Base-by-base conservation (phyloP, 2,888 invertebrate species). In the Ennomos erosarius region DNA sequence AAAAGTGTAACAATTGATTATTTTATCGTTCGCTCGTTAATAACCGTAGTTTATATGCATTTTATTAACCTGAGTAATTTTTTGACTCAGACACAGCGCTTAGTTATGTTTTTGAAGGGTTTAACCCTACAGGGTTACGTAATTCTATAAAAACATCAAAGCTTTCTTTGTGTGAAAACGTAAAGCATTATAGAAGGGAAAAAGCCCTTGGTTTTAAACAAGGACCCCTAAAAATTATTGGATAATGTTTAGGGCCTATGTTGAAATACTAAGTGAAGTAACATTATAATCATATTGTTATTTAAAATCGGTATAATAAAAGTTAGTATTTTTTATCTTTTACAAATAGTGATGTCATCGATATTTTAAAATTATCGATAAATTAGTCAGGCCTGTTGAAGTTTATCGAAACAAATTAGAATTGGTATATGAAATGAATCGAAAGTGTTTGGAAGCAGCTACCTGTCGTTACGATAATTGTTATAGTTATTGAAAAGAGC, bases 341-440 rank as follows among this genome's bases (percentile, higher is more conserved):
- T 51, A 43, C 8, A n/a, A n/a, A 9, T 55, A 55, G 59, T 51
- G 59, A 55, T 55, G 59, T 38, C 37, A 55, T 37, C 10, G 5
- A 35, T 10, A 39, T 34, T 16, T 47, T 16, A 34, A 40, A 37
- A 47, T 39, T 54, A 43, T 52, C 48, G 48, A 49, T 44, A 39
- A 33, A 42, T 49, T 54, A 9, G 35, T 37, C 16, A 47, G 3
- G 36, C 35, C 54, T 9, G 46, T 40, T 36, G 10, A 40, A 34
- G 11, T 55, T 36, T 36, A 50, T 56, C 56, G 56, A 40, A 10
- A 46, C 50, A 11, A 51, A 48, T 55, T 9, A n/a, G 9, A 49
- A 52, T 43, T 8, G 16, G 13, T 40, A 1, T 54, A 34, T 26
- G 26, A 10, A n/a, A 40, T 43, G 40, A 33, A 37, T 34, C 9